These are phyloP conservation scores for Nipponia nippon DNA, from an alignment of 2,113 vertebrate genomes.

Conservation along the genomic window DNA sequence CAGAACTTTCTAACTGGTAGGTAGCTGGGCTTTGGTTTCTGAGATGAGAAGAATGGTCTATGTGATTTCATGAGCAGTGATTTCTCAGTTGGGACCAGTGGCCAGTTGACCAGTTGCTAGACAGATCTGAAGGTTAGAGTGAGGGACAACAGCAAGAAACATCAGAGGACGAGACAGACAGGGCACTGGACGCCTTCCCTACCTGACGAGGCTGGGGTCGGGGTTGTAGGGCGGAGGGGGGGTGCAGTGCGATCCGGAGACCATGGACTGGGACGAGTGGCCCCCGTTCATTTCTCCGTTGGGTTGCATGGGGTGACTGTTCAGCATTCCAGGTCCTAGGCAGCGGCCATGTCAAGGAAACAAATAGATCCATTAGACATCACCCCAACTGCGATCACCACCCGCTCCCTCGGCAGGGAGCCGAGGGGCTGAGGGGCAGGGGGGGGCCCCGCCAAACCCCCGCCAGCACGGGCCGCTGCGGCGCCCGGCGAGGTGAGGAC, in stretches of 20 bases:
- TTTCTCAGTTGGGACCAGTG: slow-evolving; percentile 11
- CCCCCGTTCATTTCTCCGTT: slow-evolving; percentile 91
- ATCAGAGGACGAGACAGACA: not conserved
- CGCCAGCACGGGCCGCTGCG: not conserved
- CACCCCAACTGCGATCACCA: fast-evolving
- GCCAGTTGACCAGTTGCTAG: slow-evolving; percentile 8
- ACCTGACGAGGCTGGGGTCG: slow-evolving; percentile 97
- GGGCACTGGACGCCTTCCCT: not conserved
- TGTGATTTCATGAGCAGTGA: not conserved
- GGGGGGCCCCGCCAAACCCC: not conserved
- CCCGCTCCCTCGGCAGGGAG: not conserved
- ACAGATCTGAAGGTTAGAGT: not conserved
- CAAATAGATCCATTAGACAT: fast-evolving
- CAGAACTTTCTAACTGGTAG: not conserved
- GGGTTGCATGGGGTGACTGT: slow-evolving; percentile 85
- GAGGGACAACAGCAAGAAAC: not conserved
- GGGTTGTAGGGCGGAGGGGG: slow-evolving; percentile 95
- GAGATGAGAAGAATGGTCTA: not conserved
- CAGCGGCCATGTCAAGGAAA: not conserved
- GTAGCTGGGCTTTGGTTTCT: not conserved
- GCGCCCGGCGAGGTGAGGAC: fast-evolving
- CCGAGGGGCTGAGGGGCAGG: not conserved
- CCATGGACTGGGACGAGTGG: slow-evolving; percentile 88
- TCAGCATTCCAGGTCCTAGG: slow-evolving; percentile 85
- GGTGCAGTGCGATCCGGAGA: slow-evolving; percentile 91